Conservation (phyloP, 2,113 vertebrate species). For the Cygnus atratus region DNA sequence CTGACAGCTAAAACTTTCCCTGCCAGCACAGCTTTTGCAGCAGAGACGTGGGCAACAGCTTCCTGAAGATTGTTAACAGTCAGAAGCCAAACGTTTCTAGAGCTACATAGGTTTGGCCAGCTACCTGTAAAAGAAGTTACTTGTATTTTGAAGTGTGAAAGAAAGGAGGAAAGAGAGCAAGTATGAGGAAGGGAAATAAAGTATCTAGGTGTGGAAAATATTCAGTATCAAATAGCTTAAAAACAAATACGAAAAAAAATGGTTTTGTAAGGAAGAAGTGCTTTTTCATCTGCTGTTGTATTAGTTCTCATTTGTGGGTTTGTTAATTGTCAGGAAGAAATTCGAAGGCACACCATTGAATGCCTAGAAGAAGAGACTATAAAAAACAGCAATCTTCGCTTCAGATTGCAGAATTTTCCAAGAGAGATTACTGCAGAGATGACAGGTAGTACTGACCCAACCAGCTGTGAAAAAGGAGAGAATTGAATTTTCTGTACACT, state of each 20-base stretch:
- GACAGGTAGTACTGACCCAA: slow-evolving; percentile 68
- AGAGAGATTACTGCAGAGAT: slow-evolving; percentile 67
- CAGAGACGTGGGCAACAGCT: not conserved
- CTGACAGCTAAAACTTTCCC: not conserved
- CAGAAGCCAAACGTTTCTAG: not conserved
- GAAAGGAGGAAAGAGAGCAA: not conserved
- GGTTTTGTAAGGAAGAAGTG: not conserved
- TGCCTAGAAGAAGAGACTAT: slow-evolving; percentile 83
- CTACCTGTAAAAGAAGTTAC: not conserved
- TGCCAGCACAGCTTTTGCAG: not conserved
- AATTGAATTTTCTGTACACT: not conserved
- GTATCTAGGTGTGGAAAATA: not conserved
- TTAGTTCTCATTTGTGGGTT: not conserved
- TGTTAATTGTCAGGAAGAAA: slow-evolving; percentile 73
- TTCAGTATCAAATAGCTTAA: not conserved
- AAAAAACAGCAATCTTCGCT: slow-evolving; percentile 80
- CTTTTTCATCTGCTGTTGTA: not conserved
- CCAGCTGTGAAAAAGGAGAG: not conserved
- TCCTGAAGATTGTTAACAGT: not conserved
- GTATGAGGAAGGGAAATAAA: not conserved
- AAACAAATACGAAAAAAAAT: not conserved
- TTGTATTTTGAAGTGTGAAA: not conserved
- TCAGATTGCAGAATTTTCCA: slow-evolving; percentile 60
- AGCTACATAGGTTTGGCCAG: not conserved
- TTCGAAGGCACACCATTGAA: slow-evolving; percentile 72